Conservation (phyloP, 2,113 vertebrate species). For the Rhadina sibilatrix region DNA sequence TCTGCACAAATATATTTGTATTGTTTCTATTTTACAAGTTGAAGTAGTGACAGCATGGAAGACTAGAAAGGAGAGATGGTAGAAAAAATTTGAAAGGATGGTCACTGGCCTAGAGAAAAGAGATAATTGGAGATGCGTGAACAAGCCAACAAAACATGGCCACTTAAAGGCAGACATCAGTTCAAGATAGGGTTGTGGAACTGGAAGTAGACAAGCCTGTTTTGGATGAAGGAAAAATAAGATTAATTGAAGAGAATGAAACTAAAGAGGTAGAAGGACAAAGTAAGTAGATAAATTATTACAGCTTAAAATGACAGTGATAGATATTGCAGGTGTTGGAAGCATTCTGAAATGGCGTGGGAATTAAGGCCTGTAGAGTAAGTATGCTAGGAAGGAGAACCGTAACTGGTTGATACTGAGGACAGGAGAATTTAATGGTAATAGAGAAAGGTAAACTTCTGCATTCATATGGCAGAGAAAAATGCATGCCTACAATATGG, state of each 20-base stretch:
- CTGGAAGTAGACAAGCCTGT: not conserved
- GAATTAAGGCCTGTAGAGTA: not conserved
- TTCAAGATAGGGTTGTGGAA: not conserved
- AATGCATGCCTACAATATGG: not conserved
- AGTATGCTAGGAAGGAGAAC: not conserved
- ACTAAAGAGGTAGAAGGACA: not conserved
- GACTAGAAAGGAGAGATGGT: not conserved
- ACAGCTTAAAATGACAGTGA: not conserved
- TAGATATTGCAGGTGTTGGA: not conserved
- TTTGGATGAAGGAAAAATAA: not conserved
- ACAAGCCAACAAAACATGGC: not conserved
- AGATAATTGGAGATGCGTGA: not conserved
- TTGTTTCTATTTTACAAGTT: not conserved
- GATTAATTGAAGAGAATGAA: not conserved
- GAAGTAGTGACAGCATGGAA: not conserved
- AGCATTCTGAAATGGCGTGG: not conserved
- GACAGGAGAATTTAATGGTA: not conserved
- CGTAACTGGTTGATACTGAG: not conserved
- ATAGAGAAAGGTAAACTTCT: not conserved
- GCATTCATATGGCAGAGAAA: not conserved
- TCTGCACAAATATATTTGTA: not conserved
- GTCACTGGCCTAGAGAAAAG: not conserved
- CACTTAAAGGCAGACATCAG: not conserved
- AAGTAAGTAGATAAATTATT: not conserved
- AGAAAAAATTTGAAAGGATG: not conserved